Percentiles rank a stretch among this genome's conserved stretches.
phyloP scores from a whole-genome alignment of 2,888 invertebrate genomes.

The Nomada ruficornis region DNA sequence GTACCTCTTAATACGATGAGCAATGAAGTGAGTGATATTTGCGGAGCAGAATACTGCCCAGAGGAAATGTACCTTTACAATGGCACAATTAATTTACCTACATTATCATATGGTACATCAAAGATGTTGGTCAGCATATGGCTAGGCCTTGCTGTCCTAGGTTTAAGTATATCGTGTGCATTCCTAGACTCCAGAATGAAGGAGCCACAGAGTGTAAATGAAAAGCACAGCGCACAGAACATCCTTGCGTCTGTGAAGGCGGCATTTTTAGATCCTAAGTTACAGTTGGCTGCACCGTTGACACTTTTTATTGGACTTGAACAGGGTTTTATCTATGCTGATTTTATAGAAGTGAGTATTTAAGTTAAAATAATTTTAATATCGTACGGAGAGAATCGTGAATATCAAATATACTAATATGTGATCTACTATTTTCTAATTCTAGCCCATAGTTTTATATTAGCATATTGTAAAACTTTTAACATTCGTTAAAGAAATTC shows the following conservation, averaged over 20 bases:
- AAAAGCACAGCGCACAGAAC: conserved; percentile 68
- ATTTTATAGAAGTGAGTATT: conserved; percentile 89
- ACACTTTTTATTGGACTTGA: conserved; percentile 93
- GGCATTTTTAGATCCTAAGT: conserved; percentile 87
- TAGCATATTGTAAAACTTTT: no score
- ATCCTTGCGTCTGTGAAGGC: conserved; percentile 85
- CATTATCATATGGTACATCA: conserved; percentile 74
- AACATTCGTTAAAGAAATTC: no score
- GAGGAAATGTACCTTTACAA: conserved; percentile 77
- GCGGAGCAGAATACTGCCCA: conserved; percentile 81
- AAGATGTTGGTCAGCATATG: conserved; percentile 79
- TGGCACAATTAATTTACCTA: conserved; percentile 73
- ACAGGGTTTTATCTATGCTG: conserved; percentile 93
- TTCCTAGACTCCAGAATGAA: conserved; percentile 81
- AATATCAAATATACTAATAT: no score
- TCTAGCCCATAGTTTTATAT: no score
- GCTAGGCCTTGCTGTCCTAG: conserved; percentile 79
- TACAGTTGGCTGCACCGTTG: conserved; percentile 90
- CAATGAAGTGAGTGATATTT: conserved; percentile 76
- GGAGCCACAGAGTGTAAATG: conserved; percentile 75
- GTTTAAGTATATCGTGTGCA: conserved; percentile 80
- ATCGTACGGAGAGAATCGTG: no score
- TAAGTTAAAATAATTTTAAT: not conserved
- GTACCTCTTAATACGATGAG: conserved; percentile 53
- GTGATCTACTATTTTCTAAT: no score